A percentile compares a stretch with the other conserved stretches of the same genome.
phyloP scores from a whole-genome alignment of 2,888 invertebrate species.

The Philonicus albiceps region DNA sequence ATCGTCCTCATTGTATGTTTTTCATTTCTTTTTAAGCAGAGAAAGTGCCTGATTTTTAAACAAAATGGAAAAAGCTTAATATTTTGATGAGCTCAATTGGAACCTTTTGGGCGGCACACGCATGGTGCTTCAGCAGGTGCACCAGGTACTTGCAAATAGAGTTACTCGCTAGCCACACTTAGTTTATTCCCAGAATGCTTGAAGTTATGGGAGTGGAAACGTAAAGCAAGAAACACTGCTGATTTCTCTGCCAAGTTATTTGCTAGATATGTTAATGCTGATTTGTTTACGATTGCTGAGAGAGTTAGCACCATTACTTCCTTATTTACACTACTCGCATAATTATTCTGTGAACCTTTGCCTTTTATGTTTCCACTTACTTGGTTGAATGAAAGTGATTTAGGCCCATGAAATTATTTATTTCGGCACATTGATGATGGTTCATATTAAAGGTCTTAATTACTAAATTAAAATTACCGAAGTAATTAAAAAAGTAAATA shows the following conservation, averaged over 20 bases:
- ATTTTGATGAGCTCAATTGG: not conserved
- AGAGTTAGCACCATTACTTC: not conserved
- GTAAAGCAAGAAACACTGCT: not conserved
- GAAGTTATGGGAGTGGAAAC: not conserved
- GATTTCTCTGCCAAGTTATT: not conserved
- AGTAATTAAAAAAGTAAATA: too few species aligned
- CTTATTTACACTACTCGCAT: not conserved
- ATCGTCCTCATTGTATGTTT: not conserved
- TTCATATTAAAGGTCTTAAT: too few species aligned
- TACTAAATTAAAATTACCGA: too few species aligned
- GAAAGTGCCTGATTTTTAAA: not conserved
- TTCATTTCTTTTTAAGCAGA: not conserved
- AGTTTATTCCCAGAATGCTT: not conserved
- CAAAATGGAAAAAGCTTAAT: not conserved
- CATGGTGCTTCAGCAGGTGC: not conserved
- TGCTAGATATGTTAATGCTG: not conserved
- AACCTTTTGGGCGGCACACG: not conserved
- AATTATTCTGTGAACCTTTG: not conserved
- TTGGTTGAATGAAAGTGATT: not conserved
- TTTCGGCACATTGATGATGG: not conserved
- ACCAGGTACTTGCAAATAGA: not conserved
- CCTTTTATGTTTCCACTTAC: not conserved
- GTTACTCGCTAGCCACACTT: not conserved
- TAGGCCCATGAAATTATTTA: not conserved
- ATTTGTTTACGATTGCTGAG: not conserved